Evolutionary conservation across 2,113 vertebrate genomes (phyloP), one percentile per base, ranked within the genome.

Genomic region (Lucifuga dentata): DNA sequence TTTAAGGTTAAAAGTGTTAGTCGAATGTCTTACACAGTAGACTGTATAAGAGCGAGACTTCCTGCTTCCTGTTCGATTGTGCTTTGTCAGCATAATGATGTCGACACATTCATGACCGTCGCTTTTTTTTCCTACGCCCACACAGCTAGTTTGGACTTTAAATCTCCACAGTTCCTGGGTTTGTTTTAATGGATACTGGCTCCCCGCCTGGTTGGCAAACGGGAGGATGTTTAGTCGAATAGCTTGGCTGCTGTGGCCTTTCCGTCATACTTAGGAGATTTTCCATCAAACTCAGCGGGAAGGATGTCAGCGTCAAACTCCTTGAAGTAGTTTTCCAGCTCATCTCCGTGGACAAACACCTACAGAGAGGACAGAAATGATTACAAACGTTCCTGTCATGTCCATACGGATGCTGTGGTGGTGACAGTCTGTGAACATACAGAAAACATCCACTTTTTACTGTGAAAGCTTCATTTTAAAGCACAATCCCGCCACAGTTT

Each of bases 331-430:
- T 68, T 83, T 3, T 96, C 94, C 74, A 98, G 91, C 84, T 99
- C 96, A 10, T 99, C 97, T 6, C 98, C 97, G 0, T 99, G 96
- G 57, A 99, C 94, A 36, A 95, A 96, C 61, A 99, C 95, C 98
- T 99, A 78, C 7, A 51, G 16, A n/a, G 20, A 49, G 48, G 10
- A 24, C 8, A 35, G 2, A 1, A 23, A 26, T 33, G 13, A 44
- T 69, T 48, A 71, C 11, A 43, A 39, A n/a, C n/a, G n/a, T n/a
- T n/a, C n/a, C n/a, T n/a, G n/a, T n/a, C n/a, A n/a, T n/a, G n/a
- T n/a, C n/a, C n/a, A n/a, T n/a, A n/a, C n/a, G n/a, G 35, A 15
- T 20, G 19, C 0, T 20, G 35, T 57, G n/a, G n/a, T n/a, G n/a
- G n/a, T n/a, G n/a, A n/a, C n/a, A n/a, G n/a, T n/a, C n/a, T n/a